Evolutionary conservation across 1,140 invertebrate genomes (phyloP), one percentile per base, ranked within the genome.

Genomic region (Drosophila hydei): DNA sequence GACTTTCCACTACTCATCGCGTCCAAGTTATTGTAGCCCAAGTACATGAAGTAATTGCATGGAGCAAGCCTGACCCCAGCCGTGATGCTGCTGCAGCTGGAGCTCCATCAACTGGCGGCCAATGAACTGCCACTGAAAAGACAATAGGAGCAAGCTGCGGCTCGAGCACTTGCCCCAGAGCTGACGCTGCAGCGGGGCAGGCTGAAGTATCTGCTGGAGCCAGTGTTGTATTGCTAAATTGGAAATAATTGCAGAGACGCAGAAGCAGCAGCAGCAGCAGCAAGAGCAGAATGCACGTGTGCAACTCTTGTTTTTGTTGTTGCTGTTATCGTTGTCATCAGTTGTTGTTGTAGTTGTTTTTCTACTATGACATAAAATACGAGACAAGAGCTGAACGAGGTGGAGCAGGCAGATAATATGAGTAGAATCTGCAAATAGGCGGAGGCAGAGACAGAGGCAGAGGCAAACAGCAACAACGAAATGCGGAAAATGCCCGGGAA

Each of bases 21-120:
- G 51, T 52, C 80, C 75, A 75, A 83, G 83, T 89, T 88, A 88
- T 88, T 88, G 87, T 65, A 78, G 72, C 65, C 67, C 75, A 83
- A 83, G 83, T 88, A 88, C 83, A 88, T 89, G 84, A 76, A 88
- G 83, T 88, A 88, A 88, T 88, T 88, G 83, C 84, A 88, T 75
- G 65, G 27, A 63, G 55, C 79, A 56, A 63, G 73, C 77, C 70
- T 65, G 68, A 71, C 67, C 67, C 67, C 67, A 70, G 43, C 75
- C 75, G 70, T 75, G 79, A 40, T 33, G 60, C 33, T 59, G 47
- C 38, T 58, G 69, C 51, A 56, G 77, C 72, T 75, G 73, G 36
- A 43, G 72, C 78, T 78, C 33, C 52, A 79, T 72, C 78, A 70
- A 67, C 73, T 56, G 27, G 63, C 63, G 80, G 80, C 69, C 80